phyloP scores from a whole-genome alignment of 2,113 vertebrate species.

The Eudyptes chrysolophus region DNA sequence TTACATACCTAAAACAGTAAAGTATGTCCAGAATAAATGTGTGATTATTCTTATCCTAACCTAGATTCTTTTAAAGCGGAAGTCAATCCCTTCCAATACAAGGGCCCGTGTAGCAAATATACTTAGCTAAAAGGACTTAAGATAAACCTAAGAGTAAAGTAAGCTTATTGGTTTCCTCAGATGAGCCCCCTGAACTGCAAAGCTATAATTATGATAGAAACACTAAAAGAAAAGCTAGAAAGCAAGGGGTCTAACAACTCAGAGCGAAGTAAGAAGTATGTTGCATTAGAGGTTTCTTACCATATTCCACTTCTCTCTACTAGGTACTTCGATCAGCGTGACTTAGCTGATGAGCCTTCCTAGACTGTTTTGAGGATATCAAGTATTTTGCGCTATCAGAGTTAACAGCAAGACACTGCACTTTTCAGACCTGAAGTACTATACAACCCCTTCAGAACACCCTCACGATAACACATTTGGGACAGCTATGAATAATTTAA shows the following conservation, averaged over 20 bases:
- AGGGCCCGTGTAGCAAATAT: background rate
- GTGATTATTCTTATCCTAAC: background rate
- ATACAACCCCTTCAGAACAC: background rate
- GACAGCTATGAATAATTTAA: background rate
- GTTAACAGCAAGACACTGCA: background rate
- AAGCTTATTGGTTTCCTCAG: background rate
- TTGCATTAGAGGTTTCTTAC: background rate
- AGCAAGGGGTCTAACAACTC: background rate
- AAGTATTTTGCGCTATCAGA: background rate
- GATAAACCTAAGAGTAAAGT: background rate
- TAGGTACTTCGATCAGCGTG: slow-evolving; percentile 95
- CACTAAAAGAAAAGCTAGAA: background rate
- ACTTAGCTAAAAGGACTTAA: background rate
- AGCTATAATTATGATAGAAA: background rate
- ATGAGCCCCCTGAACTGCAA: background rate
- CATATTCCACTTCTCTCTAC: background rate
- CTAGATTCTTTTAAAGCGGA: background rate
- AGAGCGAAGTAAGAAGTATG: background rate
- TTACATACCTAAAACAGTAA: background rate
- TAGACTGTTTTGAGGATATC: background rate
- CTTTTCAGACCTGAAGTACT: background rate
- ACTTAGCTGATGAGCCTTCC: slow-evolving; percentile 87
- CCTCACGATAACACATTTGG: background rate
- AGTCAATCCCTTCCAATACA: background rate
- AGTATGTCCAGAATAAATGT: background rate